Conservation (phyloP, 2,888 invertebrate species). For the Pyrocoelia pectoralis region DNA sequence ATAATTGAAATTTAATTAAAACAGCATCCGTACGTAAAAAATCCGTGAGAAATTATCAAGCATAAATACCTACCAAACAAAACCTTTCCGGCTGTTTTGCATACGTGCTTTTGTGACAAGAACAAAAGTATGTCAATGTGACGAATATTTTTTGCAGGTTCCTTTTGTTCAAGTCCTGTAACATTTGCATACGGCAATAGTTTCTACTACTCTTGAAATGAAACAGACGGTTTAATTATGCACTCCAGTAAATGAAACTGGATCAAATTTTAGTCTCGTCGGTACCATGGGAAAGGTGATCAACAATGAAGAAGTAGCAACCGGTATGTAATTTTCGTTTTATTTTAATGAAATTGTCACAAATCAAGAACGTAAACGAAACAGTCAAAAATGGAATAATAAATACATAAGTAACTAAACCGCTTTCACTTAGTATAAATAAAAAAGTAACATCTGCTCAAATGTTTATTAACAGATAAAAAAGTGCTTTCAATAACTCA, state of each 20-base stretch:
- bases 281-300: constrained; percentile 4
- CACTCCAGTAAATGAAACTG: constrained; percentile 33
- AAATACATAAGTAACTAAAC: neutral
- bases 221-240: constrained; percentile 36
- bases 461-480: constrained; percentile 8
- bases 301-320: neutral
- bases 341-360: no score
- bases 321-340: neutral
- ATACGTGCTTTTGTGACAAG: constrained; percentile 43
- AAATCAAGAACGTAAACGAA: no score
- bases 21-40: constrained; percentile 22
- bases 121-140: constrained; percentile 48
- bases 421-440: neutral
- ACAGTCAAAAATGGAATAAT: neutral
- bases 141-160: constrained; percentile 50
- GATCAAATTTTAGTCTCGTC: constrained; percentile 36
- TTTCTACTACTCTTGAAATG: constrained; percentile 42
- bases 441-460: constrained; percentile 9
- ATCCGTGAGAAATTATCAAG: constrained; percentile 44
- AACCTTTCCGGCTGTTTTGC: constrained; percentile 41
- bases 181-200: constrained; percentile 49
- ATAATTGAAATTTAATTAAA: constrained; percentile 35
- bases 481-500: neutral
- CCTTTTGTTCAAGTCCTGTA: constrained; percentile 43
- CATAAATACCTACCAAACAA: constrained; percentile 44